Evolutionary conservation across 2,113 vertebrate genomes (phyloP), one percentile per base, ranked within the genome.

Genomic region (Ramphastos sulfuratus): DNA sequence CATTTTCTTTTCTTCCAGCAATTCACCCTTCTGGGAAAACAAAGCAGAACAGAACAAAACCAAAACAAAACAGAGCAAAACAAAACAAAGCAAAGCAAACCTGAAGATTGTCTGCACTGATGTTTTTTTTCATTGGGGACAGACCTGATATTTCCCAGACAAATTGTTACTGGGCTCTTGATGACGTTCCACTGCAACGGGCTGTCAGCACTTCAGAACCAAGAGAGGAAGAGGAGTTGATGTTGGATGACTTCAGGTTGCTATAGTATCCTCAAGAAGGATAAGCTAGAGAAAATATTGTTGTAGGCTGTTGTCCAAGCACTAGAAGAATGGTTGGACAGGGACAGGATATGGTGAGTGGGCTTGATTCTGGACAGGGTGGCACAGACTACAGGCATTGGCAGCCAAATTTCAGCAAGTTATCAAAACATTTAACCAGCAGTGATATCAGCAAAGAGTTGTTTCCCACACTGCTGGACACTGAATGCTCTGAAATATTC

Each of bases 91-190:
- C 48, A 20, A 48, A 48, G 17, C 46, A 48, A 85, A 42, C 6
- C 4, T 33, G 19, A 52, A 54, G 11, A 54, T 48, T 61, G 12
- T 42, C 10, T 72, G n/a, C 48, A 69, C 23, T 61, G 13, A 6
- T 77, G 44, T 44, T 17, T 44, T 81, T 81, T 88, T 48, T 67
- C 21, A 28, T 23, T 55, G 31, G 33, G 23, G 86, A 84, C 37
- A 58, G 15, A 61, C 65, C 27, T 60, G 5, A 42, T 82, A 54
- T 78, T 89, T 89, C 50, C 21, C 72, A 39, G 54, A 82, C 5
- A 61, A 82, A 89, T 17, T 1, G 4, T n/a, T 78, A 12, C 0
- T 0, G 7, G 6, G 6, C 14, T 31, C 73, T 89, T 72, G 31
- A 44, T 84, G 61, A n/a, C 1, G 1, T 71, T 75, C 89, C 20